Evolutionary conservation across 1,140 invertebrate species (phyloP), one percentile per base, ranked within the genome.

Genomic region (Vanessa atalanta): DNA sequence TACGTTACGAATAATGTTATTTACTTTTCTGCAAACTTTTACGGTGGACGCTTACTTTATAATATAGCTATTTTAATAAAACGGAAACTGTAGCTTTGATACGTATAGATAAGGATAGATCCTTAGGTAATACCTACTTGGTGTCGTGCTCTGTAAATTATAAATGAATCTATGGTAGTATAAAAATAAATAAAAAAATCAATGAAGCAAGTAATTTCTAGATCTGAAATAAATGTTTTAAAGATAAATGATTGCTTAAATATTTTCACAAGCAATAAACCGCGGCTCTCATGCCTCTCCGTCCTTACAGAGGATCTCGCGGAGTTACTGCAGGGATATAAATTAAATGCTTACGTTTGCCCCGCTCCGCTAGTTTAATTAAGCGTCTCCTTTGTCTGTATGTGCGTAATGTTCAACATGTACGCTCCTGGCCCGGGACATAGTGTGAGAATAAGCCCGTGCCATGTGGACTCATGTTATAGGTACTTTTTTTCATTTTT

Each of bases 301-400:
- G 75, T 80, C 82, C 75, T 69, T 69, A 74, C 69, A 75, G 79
- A 84, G 82, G 80, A 84, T 78, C 83, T 81, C 88, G 89, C 86
- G 88, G 84, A 91, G 85, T 92, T 92, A 92, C 89, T 92, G 90
- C 89, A 92, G 88, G 88, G 83, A 87, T 91, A 92, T 91, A 92
- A 92, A 92, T 91, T 91, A 91, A 92, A 91, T 90, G 90, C 89
- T 92, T 91, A 90, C 89, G 87, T 90, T 91, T 91, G 88, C 86
- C 83, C 82, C 85, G 87, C 88, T 91, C 76, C 82, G 85, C 90
- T 89, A 90, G 89, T 91, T 92, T 92, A 92, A 92, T 92, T 92
- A 92, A 92, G 90, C 88, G 81, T 87, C 88, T 85, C 82, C 87
- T 88, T 91, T 92, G 90, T 91, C 85, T 89, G 84, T 81, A 88